Evolutionary conservation across 2,113 vertebrate species (phyloP).

Genomic region (Pelvicachromis taeniatus): DNA sequence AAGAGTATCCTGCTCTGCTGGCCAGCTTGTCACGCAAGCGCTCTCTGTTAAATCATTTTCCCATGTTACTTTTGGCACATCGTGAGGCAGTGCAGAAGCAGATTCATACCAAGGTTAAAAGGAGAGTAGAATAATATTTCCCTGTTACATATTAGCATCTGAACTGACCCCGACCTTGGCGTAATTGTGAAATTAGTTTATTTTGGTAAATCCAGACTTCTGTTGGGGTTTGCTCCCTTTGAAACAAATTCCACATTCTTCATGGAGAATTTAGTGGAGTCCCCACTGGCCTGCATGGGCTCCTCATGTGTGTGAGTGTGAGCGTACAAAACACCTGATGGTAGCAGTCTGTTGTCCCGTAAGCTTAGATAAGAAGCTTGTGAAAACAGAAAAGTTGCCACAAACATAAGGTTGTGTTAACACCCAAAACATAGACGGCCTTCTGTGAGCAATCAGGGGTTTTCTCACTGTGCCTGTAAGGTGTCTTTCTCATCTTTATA

Average conservation of each 20-base stretch:
- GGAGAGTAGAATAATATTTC: conserved; percentile 44
- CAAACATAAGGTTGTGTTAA: background rate
- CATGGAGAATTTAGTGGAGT: conserved; percentile 31
- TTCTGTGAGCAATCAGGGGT: background rate
- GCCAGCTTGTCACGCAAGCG: conserved; percentile 47
- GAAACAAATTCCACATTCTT: conserved; percentile 57
- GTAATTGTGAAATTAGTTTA: conserved; percentile 57
- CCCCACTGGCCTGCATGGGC: background rate
- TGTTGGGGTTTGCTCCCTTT: conserved; percentile 34
- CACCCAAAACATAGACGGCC: background rate
- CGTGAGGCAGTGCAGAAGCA: background rate
- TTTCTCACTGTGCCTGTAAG: background rate
- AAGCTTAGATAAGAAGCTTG: background rate
- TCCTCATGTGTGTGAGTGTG: background rate
- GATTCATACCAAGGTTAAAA: conserved; percentile 24
- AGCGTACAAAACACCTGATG: conserved; percentile 8
- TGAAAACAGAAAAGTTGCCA: conserved; percentile 5
- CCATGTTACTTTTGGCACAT: conserved; percentile 57
- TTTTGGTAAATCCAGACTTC: conserved; percentile 53
- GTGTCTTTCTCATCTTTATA: background rate
- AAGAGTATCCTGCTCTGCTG: conserved; percentile 28
- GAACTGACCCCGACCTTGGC: conserved; percentile 29
- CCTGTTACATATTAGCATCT: conserved; percentile 34
- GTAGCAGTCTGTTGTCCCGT: background rate
- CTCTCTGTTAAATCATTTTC: conserved; percentile 55